A percentile compares a stretch with the other conserved stretches of the same genome.
Evolutionary conservation across 2,888 invertebrate species (phyloP).

Genomic region (Cataglyphis rosenhaueri): DNA sequence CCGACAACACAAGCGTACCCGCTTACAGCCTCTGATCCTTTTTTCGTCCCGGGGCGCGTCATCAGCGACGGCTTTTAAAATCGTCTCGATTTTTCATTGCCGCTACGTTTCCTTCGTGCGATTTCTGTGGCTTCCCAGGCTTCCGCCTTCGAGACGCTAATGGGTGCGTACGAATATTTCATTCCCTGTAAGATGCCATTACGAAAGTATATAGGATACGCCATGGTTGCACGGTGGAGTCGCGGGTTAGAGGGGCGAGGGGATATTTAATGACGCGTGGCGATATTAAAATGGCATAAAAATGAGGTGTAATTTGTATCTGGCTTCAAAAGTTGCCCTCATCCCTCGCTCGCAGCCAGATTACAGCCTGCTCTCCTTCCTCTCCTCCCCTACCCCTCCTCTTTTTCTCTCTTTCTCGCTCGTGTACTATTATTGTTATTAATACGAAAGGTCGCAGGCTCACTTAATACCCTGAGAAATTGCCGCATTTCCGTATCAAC

Average conservation of each 20-base stretch:
- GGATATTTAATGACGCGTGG: conserved; percentile 85
- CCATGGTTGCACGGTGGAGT: conserved; percentile 41
- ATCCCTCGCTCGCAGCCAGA: conserved; percentile 67
- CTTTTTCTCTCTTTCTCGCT: conserved; percentile 47
- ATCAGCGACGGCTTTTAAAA: conserved; percentile 55
- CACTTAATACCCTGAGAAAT: conserved; percentile 83
- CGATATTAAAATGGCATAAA: conserved; percentile 86
- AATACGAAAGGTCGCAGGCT: conserved; percentile 81
- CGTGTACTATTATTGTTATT: conserved; percentile 82
- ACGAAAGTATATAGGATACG: conserved; percentile 61
- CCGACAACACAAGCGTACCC: conserved; percentile 8
- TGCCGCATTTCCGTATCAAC: conserved; percentile 81
- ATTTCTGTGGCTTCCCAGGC: conserved; percentile 67
- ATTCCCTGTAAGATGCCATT: conserved; percentile 70
- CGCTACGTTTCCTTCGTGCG: conserved; percentile 67
- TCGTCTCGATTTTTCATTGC: conserved; percentile 67
- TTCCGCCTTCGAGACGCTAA: conserved; percentile 76
- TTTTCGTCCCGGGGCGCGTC: conserved; percentile 34
- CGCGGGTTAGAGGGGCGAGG: conserved; percentile 71
- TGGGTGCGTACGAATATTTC: conserved; percentile 78
- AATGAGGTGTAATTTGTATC: conserved; percentile 85
- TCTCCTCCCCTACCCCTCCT: conserved; percentile 51
- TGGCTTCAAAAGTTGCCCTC: conserved; percentile 81
- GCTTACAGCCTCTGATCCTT: background rate
- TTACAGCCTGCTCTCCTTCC: conserved; percentile 53